A percentile compares a stretch with the other conserved stretches of the same genome.
phyloP scores from a whole-genome alignment of 2,113 vertebrate genomes.

The Toxostoma redivivum region DNA sequence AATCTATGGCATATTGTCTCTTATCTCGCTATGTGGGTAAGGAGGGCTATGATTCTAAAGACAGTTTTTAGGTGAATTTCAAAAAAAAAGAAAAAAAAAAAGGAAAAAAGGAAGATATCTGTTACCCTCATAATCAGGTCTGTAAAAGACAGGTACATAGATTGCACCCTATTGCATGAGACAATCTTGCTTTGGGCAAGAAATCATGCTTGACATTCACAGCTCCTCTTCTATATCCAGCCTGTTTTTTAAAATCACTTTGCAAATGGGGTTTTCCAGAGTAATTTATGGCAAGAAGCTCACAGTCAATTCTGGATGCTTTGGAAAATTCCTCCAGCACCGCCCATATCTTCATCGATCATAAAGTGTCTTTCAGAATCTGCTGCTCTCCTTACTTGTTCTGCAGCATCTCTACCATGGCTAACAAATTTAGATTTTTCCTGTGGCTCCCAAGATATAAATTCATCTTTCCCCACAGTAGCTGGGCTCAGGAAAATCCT shows the following conservation, averaged over 20 bases:
- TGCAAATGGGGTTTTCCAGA: background rate
- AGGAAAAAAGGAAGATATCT: background rate
- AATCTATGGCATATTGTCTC: background rate
- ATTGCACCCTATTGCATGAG: background rate
- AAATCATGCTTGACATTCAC: background rate
- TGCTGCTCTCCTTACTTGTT: background rate
- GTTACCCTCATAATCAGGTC: background rate
- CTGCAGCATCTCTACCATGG: accelerated
- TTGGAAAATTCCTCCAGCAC: background rate
- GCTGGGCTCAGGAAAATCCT: background rate
- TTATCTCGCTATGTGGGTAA: background rate
- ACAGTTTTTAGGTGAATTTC: background rate
- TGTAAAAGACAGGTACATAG: background rate
- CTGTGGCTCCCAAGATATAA: background rate
- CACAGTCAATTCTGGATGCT: background rate
- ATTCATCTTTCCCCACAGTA: background rate
- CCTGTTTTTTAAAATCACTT: background rate
- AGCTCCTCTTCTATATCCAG: background rate
- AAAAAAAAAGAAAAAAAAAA: background rate
- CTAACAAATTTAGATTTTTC: background rate
- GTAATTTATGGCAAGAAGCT: background rate
- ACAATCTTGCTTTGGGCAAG: background rate
- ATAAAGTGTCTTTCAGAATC: background rate
- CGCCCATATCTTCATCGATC: background rate
- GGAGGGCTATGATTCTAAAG: background rate